A percentile compares a stretch with the other conserved stretches of the same genome.
Conservation (phyloP, 2,888 invertebrate species). For the Stenolophus ochropezus region DNA sequence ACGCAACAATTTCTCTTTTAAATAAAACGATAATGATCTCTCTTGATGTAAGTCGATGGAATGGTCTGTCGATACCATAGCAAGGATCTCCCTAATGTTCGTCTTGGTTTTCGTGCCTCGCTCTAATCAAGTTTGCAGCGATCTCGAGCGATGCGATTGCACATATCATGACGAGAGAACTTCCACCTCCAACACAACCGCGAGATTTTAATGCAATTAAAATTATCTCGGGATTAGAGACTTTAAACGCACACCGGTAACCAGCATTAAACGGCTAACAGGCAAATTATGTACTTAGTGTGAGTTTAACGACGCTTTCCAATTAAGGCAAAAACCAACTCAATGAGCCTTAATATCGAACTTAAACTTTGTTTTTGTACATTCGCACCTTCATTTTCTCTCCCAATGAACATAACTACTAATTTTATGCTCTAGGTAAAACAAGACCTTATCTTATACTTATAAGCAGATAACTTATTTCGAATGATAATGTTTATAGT, state of each 20-base stretch:
- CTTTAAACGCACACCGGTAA: conserved; percentile 8
- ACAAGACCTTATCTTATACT: no score
- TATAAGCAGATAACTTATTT: no score
- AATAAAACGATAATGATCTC: not conserved
- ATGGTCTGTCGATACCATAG: not conserved
- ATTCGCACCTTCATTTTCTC: not conserved
- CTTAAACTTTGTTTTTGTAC: not conserved
- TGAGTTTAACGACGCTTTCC: not conserved
- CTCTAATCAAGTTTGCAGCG: conserved; percentile 34
- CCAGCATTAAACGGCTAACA: not conserved
- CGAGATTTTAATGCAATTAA: conserved; percentile 32
- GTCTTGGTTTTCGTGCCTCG: not conserved
- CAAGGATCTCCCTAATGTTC: not conserved
- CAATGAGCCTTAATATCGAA: not conserved
- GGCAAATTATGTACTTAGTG: not conserved
- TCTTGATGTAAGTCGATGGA: not conserved
- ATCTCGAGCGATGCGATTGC: conserved; percentile 20
- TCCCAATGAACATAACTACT: no score
- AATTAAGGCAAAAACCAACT: not conserved
- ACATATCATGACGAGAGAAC: conserved; percentile 34
- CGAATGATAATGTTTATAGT: no score
- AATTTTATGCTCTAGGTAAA: no score
- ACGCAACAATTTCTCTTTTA: not conserved
- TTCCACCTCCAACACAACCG: conserved; percentile 12
- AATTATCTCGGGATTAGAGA: conserved; percentile 2